These are phyloP conservation scores for Ciconia boyciana DNA, from an alignment of 2,113 vertebrate species.

Conservation along the genomic window DNA sequence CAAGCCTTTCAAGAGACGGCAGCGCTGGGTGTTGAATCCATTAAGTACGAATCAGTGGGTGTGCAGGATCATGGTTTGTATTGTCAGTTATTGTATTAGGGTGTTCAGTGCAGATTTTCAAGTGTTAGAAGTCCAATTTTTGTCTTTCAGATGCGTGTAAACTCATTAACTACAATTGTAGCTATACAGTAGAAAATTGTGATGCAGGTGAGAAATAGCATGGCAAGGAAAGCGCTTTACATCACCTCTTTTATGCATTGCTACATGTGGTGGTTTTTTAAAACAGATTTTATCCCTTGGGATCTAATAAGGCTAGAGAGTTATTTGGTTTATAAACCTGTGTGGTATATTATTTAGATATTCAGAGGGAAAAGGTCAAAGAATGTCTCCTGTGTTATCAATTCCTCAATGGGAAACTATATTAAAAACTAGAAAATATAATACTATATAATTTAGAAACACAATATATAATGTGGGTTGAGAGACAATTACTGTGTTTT, in stretches of 20 bases:
- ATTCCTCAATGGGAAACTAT: slow-evolving; percentile 68
- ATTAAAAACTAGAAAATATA: slow-evolving; percentile 74
- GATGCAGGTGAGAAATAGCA: slow-evolving; percentile 48
- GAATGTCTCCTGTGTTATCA: slow-evolving; percentile 70
- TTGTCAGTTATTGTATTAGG: neutral
- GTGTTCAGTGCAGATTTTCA: neutral
- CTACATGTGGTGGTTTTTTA: slow-evolving; percentile 56
- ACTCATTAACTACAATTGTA: slow-evolving; percentile 12
- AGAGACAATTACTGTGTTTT: slow-evolving; percentile 73
- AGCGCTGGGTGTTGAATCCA: neutral
- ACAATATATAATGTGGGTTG: slow-evolving; percentile 68
- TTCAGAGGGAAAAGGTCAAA: slow-evolving; percentile 69
- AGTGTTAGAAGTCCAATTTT: neutral
- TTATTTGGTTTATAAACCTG: slow-evolving; percentile 67
- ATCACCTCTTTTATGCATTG: slow-evolving; percentile 55
- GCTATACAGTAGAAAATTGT: slow-evolving; percentile 49
- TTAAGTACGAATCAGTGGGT: neutral
- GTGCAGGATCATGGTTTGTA: neutral
- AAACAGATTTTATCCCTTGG: slow-evolving; percentile 68
- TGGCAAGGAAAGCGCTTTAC: slow-evolving; percentile 37
- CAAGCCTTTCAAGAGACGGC: neutral
- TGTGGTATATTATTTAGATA: slow-evolving; percentile 69
- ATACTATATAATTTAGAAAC: slow-evolving; percentile 70
- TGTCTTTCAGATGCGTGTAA: neutral
- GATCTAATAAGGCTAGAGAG: slow-evolving; percentile 67